Conservation (phyloP, 2,113 vertebrate species). For the Taxidea taxus region DNA sequence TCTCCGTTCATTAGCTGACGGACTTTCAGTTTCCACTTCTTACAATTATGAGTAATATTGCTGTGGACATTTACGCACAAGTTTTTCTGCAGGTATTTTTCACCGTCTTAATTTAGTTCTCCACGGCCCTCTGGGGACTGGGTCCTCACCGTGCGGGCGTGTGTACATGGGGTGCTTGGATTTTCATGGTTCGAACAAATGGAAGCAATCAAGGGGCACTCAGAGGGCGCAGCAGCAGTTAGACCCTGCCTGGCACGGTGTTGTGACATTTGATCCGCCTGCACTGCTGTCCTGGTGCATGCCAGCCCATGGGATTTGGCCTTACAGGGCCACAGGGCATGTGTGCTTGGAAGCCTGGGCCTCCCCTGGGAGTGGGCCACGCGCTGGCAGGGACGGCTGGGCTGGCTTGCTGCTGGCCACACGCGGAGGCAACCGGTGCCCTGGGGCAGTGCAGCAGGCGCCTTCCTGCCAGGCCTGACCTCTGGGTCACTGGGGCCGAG, state of each 20-base stretch:
- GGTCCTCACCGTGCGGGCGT: neutral
- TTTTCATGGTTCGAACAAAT: neutral
- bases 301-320: neutral
- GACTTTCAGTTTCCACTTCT: neutral
- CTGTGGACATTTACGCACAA: neutral
- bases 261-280: neutral
- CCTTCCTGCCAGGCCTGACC: constrained; percentile 46
- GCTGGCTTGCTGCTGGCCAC: constrained; percentile 21
- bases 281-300: neutral
- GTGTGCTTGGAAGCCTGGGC: constrained; percentile 4
- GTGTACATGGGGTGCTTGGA: neutral
- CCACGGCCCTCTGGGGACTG: neutral
- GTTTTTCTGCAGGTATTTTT: neutral
- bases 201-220: neutral
- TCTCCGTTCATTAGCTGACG: neutral
- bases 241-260: neutral
- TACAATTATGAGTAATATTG: neutral
- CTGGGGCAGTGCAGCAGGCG: neutral
- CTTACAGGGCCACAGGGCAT: constrained; percentile 34
- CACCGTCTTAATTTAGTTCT: neutral
- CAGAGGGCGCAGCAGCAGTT: neutral
- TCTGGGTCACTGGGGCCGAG: constrained; percentile 28
- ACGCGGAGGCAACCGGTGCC: constrained; percentile 3
- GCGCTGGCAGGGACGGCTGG: neutral
- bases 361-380: constrained; percentile 5